A percentile compares a stretch with the other conserved stretches of the same genome.
phyloP scores from a whole-genome alignment of 1,140 invertebrate genomes.

The Daktulosphaira vitifoliae region DNA sequence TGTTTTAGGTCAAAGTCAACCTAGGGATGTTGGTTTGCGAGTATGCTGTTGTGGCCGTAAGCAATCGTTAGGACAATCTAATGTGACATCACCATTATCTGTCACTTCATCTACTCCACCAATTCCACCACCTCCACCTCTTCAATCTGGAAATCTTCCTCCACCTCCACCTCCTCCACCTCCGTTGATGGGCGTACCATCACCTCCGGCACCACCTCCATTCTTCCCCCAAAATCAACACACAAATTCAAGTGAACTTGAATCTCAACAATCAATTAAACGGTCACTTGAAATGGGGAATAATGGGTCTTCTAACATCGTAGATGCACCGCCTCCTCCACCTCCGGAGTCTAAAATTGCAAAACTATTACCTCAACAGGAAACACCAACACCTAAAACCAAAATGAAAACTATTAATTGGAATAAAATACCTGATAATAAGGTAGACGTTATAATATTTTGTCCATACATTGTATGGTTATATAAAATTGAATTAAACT shows the following conservation, averaged over 20 bases:
- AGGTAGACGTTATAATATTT: constrained; percentile 50
- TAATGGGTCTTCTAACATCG: neutral
- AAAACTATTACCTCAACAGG: constrained; percentile 67
- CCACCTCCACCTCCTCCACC: constrained; percentile 45
- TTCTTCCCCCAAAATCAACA: constrained; percentile 38
- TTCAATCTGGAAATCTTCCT: constrained; percentile 36
- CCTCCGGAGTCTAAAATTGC: constrained; percentile 40
- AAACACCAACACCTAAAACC: constrained; percentile 76
- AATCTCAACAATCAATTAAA: constrained; percentile 23
- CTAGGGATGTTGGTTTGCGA: constrained; percentile 46
- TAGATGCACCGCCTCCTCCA: constrained; percentile 10
- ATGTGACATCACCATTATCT: constrained; percentile 44
- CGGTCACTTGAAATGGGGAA: constrained; percentile 34
- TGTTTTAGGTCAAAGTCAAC: constrained; percentile 42
- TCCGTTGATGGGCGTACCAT: constrained; percentile 43
- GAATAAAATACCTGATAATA: constrained; percentile 84
- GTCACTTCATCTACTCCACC: constrained; percentile 43
- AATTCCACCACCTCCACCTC: constrained; percentile 46
- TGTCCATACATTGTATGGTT: neutral
- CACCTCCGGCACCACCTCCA: constrained; percentile 40
- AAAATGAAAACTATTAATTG: constrained; percentile 93
- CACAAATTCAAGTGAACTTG: constrained; percentile 41
- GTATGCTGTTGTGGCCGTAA: constrained; percentile 39
- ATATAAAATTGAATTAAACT: neutral
- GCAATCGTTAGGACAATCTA: constrained; percentile 45